Evolutionary conservation across 2,888 invertebrate species (phyloP), one percentile per base, ranked within the genome.

Genomic region (Saturnia japonica): DNA sequence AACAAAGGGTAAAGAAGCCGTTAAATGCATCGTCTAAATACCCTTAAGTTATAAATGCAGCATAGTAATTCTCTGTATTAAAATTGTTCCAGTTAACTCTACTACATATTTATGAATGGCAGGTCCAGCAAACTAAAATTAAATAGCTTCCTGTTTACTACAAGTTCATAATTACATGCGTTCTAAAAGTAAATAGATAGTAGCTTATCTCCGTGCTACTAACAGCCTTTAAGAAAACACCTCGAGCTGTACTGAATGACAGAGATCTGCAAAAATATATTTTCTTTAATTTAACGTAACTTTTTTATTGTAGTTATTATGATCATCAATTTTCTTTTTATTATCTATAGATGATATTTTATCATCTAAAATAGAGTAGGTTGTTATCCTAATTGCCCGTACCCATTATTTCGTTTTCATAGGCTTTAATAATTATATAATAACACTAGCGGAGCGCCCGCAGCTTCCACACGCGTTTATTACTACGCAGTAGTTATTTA

Each of bases 121-220:
- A 66, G 47, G 70, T 70, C 60, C 60, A 57, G 47, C 67, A 68
- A 68, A 22, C 40, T 62, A 57, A 64, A 70, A 70, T 60, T 57
- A 68, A 60, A 70, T 60, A 45, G 60, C 47, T 70, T 70, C 68
- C 70, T 68, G 70, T 62, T 70, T 67, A 66, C 66, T 54, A 34
- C 67, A 22, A n/a, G 28, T 47, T 70, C 47, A 47, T 70, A 70
- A 67, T 70, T 57, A 62, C 47, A n/a, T 62, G 60, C 43, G 40
- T 25, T 60, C 40, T 70, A 68, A 67, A 70, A 70, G 47, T 43
- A 25, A 64, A 64, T 40, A 64, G 40, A 64, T 19, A 19, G 40
- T 64, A 28, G 57, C 57, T 60, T 25, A 60, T 60, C 57, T 28
- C 11, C 14, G 57, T 60, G 57, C 57, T 28, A 14, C 28, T 60